Evolutionary conservation across 1,140 invertebrate species (phyloP).

Genomic region (Lasioglossum baleicum): DNA sequence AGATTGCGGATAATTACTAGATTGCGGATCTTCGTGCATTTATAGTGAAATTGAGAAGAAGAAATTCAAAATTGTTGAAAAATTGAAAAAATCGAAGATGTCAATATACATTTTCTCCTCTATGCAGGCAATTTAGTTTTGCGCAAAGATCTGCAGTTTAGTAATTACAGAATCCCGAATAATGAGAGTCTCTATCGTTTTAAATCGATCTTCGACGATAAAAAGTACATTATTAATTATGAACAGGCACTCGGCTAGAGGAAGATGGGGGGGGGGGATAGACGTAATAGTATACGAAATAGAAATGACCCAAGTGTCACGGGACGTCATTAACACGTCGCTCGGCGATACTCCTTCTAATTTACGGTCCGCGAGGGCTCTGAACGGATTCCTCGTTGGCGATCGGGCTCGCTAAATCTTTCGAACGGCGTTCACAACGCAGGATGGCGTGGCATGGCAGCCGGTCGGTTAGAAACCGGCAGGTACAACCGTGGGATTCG

Average conservation of each 20-base stretch:
- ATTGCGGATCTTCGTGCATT: no score
- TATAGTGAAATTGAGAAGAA: no score
- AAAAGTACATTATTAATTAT: not conserved
- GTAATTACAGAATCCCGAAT: not conserved
- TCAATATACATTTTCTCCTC: no score
- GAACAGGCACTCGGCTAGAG: not conserved
- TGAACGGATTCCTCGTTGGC: conserved; percentile 4
- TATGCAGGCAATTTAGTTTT: no score
- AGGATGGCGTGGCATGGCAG: not conserved
- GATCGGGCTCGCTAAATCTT: not conserved
- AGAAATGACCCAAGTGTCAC: not conserved
- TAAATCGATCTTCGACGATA: not conserved
- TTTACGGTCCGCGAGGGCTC: conserved; percentile 1
- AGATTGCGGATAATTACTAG: no score
- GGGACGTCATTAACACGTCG: conserved; percentile 24
- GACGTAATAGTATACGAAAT: not conserved
- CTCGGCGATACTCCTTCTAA: not conserved
- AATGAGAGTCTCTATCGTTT: not conserved
- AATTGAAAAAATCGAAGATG: no score
- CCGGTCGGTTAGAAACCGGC: conserved; percentile 17
- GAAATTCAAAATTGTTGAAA: no score
- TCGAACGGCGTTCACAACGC: no score
- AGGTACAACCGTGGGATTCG: conserved; percentile 50
- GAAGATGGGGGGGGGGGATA: not conserved
- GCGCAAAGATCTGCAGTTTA: no score